Evolutionary conservation across 2,797 vertebrate species (phyloP).

Genomic region (Hapalemur alaotrensis): DNA sequence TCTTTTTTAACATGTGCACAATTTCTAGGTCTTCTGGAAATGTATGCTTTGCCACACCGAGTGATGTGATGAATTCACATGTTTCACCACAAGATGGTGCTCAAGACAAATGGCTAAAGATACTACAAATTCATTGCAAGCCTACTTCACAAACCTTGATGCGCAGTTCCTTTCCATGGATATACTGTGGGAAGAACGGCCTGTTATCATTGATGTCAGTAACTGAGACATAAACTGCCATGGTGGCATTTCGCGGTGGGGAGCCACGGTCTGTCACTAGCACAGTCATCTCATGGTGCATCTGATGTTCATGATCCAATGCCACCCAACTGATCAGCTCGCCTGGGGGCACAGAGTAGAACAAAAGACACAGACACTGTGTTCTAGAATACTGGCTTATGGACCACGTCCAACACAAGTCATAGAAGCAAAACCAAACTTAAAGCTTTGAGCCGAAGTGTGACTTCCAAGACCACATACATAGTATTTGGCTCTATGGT

Average conservation of each 20-base stretch:
- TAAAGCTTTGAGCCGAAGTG: background rate
- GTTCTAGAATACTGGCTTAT: accelerated
- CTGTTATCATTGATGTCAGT: conserved; percentile 92
- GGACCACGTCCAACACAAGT: accelerated
- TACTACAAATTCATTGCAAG: background rate
- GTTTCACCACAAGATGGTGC: conserved; percentile 82
- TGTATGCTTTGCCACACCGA: background rate
- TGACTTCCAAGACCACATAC: too few species aligned
- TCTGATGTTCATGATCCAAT: conserved; percentile 90
- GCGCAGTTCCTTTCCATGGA: conserved; percentile 82
- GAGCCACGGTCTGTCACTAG: conserved; percentile 91
- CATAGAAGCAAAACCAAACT: background rate
- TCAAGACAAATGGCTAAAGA: conserved; percentile 55
- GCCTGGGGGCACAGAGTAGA: conserved; percentile 82
- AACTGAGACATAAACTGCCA: conserved; percentile 86
- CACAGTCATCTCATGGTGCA: conserved; percentile 89
- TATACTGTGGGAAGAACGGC: conserved; percentile 89
- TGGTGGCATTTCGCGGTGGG: conserved; percentile 89
- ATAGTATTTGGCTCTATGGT: background rate
- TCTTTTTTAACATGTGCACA: background rate
- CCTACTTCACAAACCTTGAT: conserved; percentile 85
- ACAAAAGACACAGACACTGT: background rate
- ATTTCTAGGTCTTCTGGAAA: background rate
- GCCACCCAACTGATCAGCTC: conserved; percentile 93
- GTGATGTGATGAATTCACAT: conserved; percentile 42